Base-by-base conservation (phyloP, 2,888 invertebrate genomes). In the Chrysotoxum bicinctum region DNA sequence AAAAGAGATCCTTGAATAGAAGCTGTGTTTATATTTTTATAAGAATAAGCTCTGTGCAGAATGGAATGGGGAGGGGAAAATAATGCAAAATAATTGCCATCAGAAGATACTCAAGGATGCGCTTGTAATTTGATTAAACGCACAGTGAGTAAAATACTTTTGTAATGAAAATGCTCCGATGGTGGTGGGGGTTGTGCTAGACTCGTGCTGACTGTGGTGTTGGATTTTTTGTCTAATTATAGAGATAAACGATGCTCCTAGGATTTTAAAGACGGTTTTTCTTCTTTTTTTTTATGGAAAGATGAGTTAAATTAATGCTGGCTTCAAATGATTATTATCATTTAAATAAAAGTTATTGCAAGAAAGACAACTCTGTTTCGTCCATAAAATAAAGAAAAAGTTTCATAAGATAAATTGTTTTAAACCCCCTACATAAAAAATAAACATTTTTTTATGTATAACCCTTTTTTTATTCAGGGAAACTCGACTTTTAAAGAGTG, bases 61-160 rank as follows among this genome's bases (percentile, higher is more conserved):
- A 72, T 62, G 30, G 68, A 68, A 75, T 54, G 48, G 79, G 80
- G 84, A 66, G 68, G 84, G 54, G 54, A 75, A 66, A 80, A 84
- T 84, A 84, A 84, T 80, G 84, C 84, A 75, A 76, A 84, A 75
- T 84, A 84, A 84, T 84, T 84, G 80, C 80, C 80, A 80, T 80
- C 80, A 80, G 66, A 79, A 79, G 80, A 84, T 80, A 84, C 84
- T 84, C 84, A 80, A 84, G 84, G 84, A 84, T 84, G 84, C 80
- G 84, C 84, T 80, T 80, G 84, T 84, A 80, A 84, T 84, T 84
- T 84, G 84, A 84, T 84, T 84, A 80, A 80, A 80, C 75, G 84
- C 72, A 84, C 80, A 84, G 75, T 72, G 80, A 84, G 84, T 68
- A 60, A 80, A 74, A 64, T 30, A 62, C 43, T 83, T 78, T 70